Evolutionary conservation across 1,140 invertebrate genomes (phyloP), one percentile per base, ranked within the genome.

Genomic region (Drosophila ironensis): DNA sequence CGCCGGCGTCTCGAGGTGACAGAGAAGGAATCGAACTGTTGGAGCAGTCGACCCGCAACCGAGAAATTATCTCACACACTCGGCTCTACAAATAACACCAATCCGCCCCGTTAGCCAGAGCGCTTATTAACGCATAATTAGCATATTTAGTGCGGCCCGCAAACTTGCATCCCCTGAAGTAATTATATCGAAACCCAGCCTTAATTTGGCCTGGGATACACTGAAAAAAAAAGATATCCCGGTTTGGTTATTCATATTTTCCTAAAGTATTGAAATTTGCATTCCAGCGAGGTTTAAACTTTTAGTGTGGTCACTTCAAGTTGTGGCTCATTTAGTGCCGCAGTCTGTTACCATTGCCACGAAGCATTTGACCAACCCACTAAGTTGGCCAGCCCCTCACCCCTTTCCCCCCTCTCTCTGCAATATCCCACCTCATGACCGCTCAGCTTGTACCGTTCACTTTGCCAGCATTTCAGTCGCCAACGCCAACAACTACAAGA

Each of bases 81-180:
- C 25, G 47, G 30, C 8, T 30, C 20, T 8, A n/a, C 12, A 47
- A 20, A 59, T 35, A 16, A 37, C n/a, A n/a, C 33, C 40, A 47
- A 52, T 50, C 47, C 38, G 28, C 44, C 35, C 66, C 59, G 54
- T 59, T 71, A 51, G 59, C 71, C 44, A 60, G 67, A 22, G 48
- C 76, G 78, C 78, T 82, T 84, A 84, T 84, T 84, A 82, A 84
- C 80, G 78, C 78, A 86, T 84, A 84, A 84, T 84, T 84, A 84
- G 78, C 78, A 84, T 84, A 84, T 78, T 86, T 84, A 84, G 78
- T 74, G 57, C 47, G 44, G 73, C 57, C 64, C 59, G 35, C 48
- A 84, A 78, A 84, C n/a, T 70, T 69, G 78, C 64, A 41, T 52
- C 47, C 27, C 41, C 46, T 25, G 27, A 22, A 60, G 56, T 56